phyloP scores from a whole-genome alignment of 2,797 vertebrate genomes.

The Chrosomus eos region DNA sequence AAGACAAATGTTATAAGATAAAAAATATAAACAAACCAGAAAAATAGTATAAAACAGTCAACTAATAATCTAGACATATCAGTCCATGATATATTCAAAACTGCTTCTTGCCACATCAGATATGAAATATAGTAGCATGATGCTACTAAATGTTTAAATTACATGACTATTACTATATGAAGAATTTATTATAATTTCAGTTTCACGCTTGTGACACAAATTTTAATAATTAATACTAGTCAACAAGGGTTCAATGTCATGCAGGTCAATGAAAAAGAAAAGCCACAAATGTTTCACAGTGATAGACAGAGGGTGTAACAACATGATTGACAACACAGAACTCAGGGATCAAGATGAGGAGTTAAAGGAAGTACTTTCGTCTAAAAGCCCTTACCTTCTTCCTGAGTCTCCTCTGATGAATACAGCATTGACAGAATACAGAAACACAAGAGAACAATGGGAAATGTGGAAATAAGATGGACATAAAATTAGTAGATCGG shows the following conservation, averaged over 20 bases:
- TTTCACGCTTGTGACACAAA: neutral
- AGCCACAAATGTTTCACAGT: neutral
- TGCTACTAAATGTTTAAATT: neutral
- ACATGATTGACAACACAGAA: constrained; percentile 5
- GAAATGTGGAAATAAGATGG: neutral
- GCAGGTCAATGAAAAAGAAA: neutral
- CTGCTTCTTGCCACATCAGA: neutral
- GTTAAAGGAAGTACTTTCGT: neutral
- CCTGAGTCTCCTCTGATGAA: constrained; percentile 56
- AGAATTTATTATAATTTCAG: neutral
- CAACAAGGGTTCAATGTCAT: neutral
- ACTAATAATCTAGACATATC: neutral
- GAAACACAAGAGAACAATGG: neutral
- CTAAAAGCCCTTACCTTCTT: constrained; percentile 56
- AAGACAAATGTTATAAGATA: neutral
- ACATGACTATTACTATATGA: neutral
- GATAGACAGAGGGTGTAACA: neutral
- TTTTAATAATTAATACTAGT: neutral
- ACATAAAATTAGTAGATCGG: neutral
- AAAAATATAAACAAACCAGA: neutral
- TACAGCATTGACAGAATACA: constrained; percentile 19
- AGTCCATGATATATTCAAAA: neutral
- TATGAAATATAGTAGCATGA: neutral
- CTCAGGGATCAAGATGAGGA: constrained; percentile 4
- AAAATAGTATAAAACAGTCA: neutral